Evolutionary conservation across 2,797 vertebrate species (phyloP), one percentile per base, ranked within the genome.

Genomic region (Sebastes cheni): DNA sequence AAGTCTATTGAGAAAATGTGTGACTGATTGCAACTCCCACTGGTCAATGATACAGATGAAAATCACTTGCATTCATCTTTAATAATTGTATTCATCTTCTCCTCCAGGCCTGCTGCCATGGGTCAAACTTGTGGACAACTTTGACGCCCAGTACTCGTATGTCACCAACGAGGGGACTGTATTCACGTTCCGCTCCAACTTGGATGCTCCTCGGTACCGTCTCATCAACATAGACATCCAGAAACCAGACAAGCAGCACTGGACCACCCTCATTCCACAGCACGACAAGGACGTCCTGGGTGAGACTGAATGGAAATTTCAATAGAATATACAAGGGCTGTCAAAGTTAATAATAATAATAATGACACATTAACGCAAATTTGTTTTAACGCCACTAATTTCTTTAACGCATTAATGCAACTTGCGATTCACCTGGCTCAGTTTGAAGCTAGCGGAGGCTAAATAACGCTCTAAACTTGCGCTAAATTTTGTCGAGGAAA

Each of bases 51-150:
- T 2, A 8, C 14, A n/a, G 4, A 54, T 18, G 27, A n/a, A 23
- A 72, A 54, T n/a, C 8, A 42, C 16, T 8, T 11, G 5, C 14
- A 25, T 30, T 1, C 9, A 52, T 10, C 18, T 66, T 62, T 52
- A 27, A 27, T 29, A 0, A 3, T 42, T 55, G 27, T 23, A 4
- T 66, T 25, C 8, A 22, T 80, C 2, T n/a, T 60, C 2, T 79
- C 27, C 61, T 76, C 30, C 76, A 96, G 95, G 95, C 20, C 80
- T 95, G 79, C 89, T 96, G 30, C 95, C 95, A 0, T 96, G 96
- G 95, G 95, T 96, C 75, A 95, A 94, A 81, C 86, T 96, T 6
- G 94, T 96, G 66, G 92, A 95, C 73, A 95, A 94, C 76, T 96
- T 96, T 22, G 91, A 96, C 0, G 95, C 95, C 12, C 93, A 95